Conservation (phyloP, 2,113 vertebrate species). For the Nyctereutes procyonoides region DNA sequence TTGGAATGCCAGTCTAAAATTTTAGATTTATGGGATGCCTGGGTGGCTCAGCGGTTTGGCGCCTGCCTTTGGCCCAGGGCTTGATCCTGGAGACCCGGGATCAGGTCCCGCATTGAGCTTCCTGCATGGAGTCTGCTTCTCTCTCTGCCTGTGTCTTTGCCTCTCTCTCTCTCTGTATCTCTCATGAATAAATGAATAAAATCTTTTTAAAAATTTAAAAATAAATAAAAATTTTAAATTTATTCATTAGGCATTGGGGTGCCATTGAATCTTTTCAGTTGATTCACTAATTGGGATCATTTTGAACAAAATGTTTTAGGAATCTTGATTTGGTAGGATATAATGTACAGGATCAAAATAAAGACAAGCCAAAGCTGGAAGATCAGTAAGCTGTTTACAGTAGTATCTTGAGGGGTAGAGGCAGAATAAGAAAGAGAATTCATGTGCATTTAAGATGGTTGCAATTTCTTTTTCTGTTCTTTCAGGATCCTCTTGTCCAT, state of each 20-base stretch:
- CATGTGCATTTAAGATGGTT: not conserved
- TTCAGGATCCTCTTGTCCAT: conserved; percentile 94
- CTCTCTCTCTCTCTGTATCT: too few relatives aligned
- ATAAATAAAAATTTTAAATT: not conserved
- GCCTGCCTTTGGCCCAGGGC: too few relatives aligned
- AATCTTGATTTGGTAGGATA: not conserved
- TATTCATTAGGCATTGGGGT: not conserved
- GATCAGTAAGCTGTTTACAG: not conserved
- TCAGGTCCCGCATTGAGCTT: too few relatives aligned
- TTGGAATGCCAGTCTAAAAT: not conserved
- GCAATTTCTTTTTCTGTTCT: not conserved
- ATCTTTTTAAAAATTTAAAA: too few relatives aligned
- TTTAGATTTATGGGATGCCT: not conserved
- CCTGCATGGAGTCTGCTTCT: too few relatives aligned
- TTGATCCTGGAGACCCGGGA: too few relatives aligned
- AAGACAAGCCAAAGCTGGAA: not conserved
- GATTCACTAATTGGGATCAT: not conserved
- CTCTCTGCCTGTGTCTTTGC: too few relatives aligned
- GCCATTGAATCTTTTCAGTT: not conserved
- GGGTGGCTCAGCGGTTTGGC: too few relatives aligned
- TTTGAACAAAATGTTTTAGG: conserved; percentile 22
- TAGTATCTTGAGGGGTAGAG: conserved; percentile 17
- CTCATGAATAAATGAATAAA: too few relatives aligned
- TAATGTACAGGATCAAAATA: not conserved
- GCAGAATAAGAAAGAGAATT: not conserved